Evolutionary conservation across 2,113 vertebrate species (phyloP).

Genomic region (Catharus fuscescens): DNA sequence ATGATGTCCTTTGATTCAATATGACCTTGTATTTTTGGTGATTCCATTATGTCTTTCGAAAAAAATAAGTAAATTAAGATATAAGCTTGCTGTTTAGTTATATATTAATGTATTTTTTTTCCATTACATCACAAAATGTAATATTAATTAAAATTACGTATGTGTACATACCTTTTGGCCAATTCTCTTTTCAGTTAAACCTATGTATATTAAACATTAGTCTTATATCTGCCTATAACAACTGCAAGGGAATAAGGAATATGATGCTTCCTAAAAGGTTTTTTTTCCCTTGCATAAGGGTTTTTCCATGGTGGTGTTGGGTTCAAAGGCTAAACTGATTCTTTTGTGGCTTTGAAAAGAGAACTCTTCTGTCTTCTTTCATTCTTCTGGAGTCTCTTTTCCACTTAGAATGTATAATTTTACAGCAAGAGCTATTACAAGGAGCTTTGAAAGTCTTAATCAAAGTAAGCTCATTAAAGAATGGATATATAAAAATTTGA

Average conservation of each 20-base stretch:
- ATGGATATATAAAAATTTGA: background rate
- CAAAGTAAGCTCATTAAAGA: background rate
- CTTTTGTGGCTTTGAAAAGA: background rate
- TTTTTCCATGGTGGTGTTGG: background rate
- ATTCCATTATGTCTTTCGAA: constrained; percentile 21
- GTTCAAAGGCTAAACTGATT: background rate
- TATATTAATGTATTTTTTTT: background rate
- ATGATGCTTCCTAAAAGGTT: background rate
- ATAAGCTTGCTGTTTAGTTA: background rate
- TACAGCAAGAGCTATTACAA: background rate
- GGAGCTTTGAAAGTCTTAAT: background rate
- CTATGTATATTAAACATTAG: background rate
- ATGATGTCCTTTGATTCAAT: constrained; percentile 68
- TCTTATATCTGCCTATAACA: background rate
- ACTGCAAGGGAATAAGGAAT: background rate
- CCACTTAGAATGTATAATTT: background rate
- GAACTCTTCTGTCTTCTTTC: background rate
- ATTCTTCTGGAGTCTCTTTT: background rate
- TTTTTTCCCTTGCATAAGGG: background rate
- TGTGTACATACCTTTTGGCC: background rate
- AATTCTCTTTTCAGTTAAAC: background rate
- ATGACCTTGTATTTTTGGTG: constrained; percentile 68
- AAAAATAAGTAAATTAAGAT: background rate
- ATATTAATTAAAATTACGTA: background rate
- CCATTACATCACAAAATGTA: background rate